These are phyloP conservation scores for Myotis lucifugus DNA, from an alignment of 2,113 vertebrate genomes.

Conservation along the genomic window DNA sequence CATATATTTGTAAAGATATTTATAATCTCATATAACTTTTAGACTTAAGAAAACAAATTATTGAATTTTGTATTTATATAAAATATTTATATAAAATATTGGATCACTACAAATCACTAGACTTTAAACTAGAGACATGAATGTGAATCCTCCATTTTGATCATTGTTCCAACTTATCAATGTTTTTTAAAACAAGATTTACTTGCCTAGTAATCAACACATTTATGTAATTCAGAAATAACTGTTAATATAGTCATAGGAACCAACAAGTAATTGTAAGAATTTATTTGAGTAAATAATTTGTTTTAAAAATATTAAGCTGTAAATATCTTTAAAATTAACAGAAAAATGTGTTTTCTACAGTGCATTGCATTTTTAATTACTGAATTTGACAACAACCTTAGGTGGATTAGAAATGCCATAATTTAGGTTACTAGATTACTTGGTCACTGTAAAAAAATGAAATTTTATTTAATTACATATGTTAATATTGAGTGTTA, in stretches of 20 bases:
- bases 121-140: conserved; percentile 35
- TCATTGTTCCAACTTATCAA: conserved; percentile 38
- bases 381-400: conserved; percentile 73
- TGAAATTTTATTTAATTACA: conserved; percentile 47
- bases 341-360: conserved; percentile 70
- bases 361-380: conserved; percentile 74
- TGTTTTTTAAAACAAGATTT: conserved; percentile 69
- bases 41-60: conserved; percentile 42
- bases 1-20: conserved; percentile 27
- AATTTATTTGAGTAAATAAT: conserved; percentile 79
- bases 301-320: conserved; percentile 71
- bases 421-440: conserved; percentile 63
- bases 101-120: conserved; percentile 34
- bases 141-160: conserved; percentile 43
- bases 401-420: conserved; percentile 73
- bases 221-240: conserved; percentile 61
- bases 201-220: conserved; percentile 50
- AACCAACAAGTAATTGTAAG: conserved; percentile 62
- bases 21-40: conserved; percentile 4
- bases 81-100: conserved; percentile 54
- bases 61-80: conserved; percentile 48
- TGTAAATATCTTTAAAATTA: conserved; percentile 72
- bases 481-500: conserved; percentile 49
- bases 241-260: conserved; percentile 73
- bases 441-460: conserved; percentile 39